phyloP scores from a whole-genome alignment of 2,797 vertebrate species.

The Geotrypetes seraphini region DNA sequence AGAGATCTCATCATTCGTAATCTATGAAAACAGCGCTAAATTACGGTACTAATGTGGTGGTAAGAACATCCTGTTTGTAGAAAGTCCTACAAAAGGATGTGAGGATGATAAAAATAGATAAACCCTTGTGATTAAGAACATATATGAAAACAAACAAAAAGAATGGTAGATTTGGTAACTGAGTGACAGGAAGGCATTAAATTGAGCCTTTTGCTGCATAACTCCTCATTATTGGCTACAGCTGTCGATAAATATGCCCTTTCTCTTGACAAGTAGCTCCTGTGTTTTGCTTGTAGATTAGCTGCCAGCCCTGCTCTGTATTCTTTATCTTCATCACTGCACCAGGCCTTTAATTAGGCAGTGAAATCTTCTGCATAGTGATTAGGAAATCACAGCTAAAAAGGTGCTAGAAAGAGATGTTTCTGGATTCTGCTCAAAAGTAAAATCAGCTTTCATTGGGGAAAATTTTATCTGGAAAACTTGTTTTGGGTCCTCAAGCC shows the following conservation, averaged over 20 bases:
- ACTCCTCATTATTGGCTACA: conserved; percentile 55
- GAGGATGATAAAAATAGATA: conserved; percentile 18
- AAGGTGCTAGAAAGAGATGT: conserved; percentile 49
- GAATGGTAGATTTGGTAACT: conserved; percentile 32
- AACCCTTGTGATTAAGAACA: too few relatives aligned
- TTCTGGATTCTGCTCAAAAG: conserved; percentile 46
- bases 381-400: conserved; percentile 57
- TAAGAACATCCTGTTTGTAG: too few relatives aligned
- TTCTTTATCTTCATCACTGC: conserved; percentile 61
- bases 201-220: conserved; percentile 49
- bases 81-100: conserved; percentile 24
- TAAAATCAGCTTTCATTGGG: conserved; percentile 37
- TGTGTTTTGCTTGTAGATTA: conserved; percentile 59
- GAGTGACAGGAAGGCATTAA: conserved; percentile 38
- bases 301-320: conserved; percentile 49
- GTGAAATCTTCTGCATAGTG: conserved; percentile 55
- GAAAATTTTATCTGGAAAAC: conserved; percentile 34
- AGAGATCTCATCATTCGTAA: too few relatives aligned
- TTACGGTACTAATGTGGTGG: too few relatives aligned
- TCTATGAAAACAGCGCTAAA: too few relatives aligned
- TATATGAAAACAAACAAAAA: too few relatives aligned
- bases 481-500: conserved; percentile 24
- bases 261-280: conserved; percentile 50
- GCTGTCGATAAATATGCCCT: conserved; percentile 59
- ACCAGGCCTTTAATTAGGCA: conserved; percentile 56